Percentiles rank a stretch among this genome's conserved stretches.
These are phyloP conservation scores for Pygmarrhopalites habei DNA, from an alignment of 1,140 invertebrate genomes.

Conservation along the genomic window DNA sequence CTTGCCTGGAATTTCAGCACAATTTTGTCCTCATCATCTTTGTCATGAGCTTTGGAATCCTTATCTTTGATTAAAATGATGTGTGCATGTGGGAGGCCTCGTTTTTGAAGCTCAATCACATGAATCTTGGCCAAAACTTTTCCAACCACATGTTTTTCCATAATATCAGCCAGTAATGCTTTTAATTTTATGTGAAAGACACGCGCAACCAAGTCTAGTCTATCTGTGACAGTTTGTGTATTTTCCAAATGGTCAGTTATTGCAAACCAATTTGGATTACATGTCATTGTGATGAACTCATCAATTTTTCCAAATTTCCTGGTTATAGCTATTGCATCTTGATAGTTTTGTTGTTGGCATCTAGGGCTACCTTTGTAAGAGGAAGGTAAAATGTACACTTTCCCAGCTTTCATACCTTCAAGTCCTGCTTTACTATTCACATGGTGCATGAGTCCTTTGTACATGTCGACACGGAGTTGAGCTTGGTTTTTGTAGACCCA, in stretches of 20 bases:
- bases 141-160: slow-evolving; percentile 37
- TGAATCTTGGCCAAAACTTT: slow-evolving; percentile 29
- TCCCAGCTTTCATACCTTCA: slow-evolving; percentile 10
- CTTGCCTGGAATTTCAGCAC: slow-evolving; percentile 46
- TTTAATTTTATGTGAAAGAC: slow-evolving; percentile 48
- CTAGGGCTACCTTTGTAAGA: slow-evolving; percentile 39
- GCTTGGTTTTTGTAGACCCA: slow-evolving; percentile 25
- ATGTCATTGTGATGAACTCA: slow-evolving; percentile 47
- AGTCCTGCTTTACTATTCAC: slow-evolving; percentile 14
- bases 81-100: slow-evolving; percentile 44
- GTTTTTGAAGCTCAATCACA: slow-evolving; percentile 47
- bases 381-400: slow-evolving; percentile 26
- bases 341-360: slow-evolving; percentile 41
- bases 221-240: slow-evolving; percentile 41
- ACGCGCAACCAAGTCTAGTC: slow-evolving; percentile 46
- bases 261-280: slow-evolving; percentile 45
- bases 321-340: slow-evolving; percentile 46
- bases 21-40: slow-evolving; percentile 41
- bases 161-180: slow-evolving; percentile 39
- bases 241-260: slow-evolving; percentile 39
- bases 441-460: slow-evolving; percentile 26
- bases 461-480: slow-evolving; percentile 1
- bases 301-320: slow-evolving; percentile 43
- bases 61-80: slow-evolving; percentile 35
- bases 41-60: slow-evolving; percentile 12